Evolutionary conservation across 2,113 vertebrate genomes (phyloP), one percentile per base, ranked within the genome.

Genomic region (Anguilla rostrata): DNA sequence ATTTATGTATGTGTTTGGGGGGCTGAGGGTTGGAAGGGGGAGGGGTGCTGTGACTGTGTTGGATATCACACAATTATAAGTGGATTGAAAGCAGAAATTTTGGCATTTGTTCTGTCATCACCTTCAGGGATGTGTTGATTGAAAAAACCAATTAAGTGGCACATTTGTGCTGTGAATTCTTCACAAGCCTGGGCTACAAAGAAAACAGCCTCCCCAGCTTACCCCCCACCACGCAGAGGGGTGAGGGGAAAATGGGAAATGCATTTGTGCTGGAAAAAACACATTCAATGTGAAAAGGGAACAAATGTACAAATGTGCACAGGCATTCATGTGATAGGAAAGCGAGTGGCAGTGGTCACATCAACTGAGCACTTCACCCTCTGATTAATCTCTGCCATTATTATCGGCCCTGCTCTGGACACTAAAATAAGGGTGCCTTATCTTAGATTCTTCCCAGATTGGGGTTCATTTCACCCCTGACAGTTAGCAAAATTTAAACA

Each of bases 21-120:
- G 40, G 9, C 66, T 75, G 29, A 3, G 39, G 3, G 53, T 26
- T n/a, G 39, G 56, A 81, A 43, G 40, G 43, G 29, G 46, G 29
- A 85, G n/a, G 43, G 43, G 71, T 86, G 56, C 88, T 84, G 86
- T 63, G 81, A 87, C 78, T 85, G 85, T 66, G 46, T 60, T 91
- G 84, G 88, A 40, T 22, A 75, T 87, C 85, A 39, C 87, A 66
- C 82, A 90, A 93, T 92, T 88, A 89, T 82, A 89, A 87, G 82
- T 88, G 88, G 49, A 89, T 80, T 85, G 87, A 88, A 82, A 83
- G 80, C 82, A 81, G 60, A 87, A 57, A 39, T 83, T 39, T 18
- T 60, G 66, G 22, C 79, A 79, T 91, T 86, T 87, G 81, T 81
- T 60, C 29, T 40, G 80, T 88, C 39, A 26, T 53, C 56, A 66